Percentiles rank a stretch among this genome's conserved stretches.
Evolutionary conservation across 2,888 invertebrate genomes (phyloP).

Genomic region (Lordiphosa fenestrarum): DNA sequence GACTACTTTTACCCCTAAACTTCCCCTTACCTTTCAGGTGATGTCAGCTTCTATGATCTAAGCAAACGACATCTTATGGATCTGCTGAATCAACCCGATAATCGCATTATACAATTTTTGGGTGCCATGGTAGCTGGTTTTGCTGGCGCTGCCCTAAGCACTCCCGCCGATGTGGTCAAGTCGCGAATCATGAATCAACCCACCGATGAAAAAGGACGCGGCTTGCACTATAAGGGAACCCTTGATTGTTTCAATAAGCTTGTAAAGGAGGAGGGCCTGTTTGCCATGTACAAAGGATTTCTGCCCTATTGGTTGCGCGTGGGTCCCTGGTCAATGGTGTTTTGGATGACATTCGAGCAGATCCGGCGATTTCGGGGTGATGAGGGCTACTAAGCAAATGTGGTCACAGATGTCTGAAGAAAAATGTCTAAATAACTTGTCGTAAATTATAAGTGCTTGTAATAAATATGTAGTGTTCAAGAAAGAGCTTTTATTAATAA

Average conservation of each 20-base stretch:
- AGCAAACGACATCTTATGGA: constrained; percentile 72
- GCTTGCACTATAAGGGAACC: constrained; percentile 34
- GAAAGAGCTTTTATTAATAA: no score
- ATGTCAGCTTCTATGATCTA: constrained; percentile 91
- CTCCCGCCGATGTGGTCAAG: constrained; percentile 94
- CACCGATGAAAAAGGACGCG: constrained; percentile 55
- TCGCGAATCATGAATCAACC: constrained; percentile 95
- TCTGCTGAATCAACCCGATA: constrained; percentile 17
- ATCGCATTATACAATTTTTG: constrained; percentile 82
- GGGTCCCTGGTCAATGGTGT: constrained; percentile 45
- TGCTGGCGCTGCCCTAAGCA: constrained; percentile 81
- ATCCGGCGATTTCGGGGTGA: constrained; percentile 31
- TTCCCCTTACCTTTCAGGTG: constrained; percentile 74
- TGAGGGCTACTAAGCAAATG: constrained; percentile 16
- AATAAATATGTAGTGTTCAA: background rate
- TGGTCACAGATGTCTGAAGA: background rate
- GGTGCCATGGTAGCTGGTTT: constrained; percentile 88
- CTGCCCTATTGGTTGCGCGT: constrained; percentile 44
- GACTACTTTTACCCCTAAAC: no score
- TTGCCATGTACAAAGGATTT: constrained; percentile 44
- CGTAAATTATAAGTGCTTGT: background rate
- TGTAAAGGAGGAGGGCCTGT: constrained; percentile 25
- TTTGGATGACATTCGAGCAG: constrained; percentile 44
- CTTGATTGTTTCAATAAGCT: constrained; percentile 34
- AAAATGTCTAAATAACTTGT: no score